Percentiles rank a stretch among this genome's conserved stretches.
These are phyloP conservation scores for Triplophysa siluroides DNA, from an alignment of 2,113 vertebrate genomes.

Conservation along the genomic window DNA sequence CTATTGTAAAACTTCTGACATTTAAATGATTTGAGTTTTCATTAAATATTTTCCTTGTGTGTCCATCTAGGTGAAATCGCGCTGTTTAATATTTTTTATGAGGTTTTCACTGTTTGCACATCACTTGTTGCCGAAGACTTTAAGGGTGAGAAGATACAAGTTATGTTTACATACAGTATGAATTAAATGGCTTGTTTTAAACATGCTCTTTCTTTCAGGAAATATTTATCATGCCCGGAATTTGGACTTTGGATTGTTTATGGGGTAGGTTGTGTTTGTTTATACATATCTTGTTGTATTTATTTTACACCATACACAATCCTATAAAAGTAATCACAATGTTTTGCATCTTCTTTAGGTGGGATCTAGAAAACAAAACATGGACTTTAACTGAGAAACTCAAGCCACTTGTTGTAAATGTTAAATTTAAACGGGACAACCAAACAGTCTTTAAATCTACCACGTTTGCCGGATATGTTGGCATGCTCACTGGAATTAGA, in stretches of 20 bases:
- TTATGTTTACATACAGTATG: not conserved
- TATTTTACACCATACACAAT: not conserved
- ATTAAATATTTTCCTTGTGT: not conserved
- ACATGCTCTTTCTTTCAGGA: conserved; percentile 63
- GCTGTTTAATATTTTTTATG: conserved; percentile 86
- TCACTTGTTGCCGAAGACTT: conserved; percentile 82
- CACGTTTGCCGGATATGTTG: conserved; percentile 85
- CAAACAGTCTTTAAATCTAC: conserved; percentile 82
- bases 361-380: conserved; percentile 81
- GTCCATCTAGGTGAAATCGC: conserved; percentile 77
- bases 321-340: too few species aligned
- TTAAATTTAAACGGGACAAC: conserved; percentile 81
- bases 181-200: not conserved
- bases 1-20: not conserved
- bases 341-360: conserved; percentile 66
- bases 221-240: conserved; percentile 83
- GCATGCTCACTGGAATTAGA: conserved; percentile 83
- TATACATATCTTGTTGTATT: not conserved
- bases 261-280: conserved; percentile 71
- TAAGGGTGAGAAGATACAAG: conserved; percentile 70
- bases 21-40: not conserved
- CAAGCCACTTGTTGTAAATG: conserved; percentile 77
- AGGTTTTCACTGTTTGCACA: conserved; percentile 86
- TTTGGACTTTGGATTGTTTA: conserved; percentile 86
- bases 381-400: conserved; percentile 79